Evolutionary conservation across 2,797 vertebrate species (phyloP), one percentile per base, ranked within the genome.

Genomic region (Sebastes flavidus): DNA sequence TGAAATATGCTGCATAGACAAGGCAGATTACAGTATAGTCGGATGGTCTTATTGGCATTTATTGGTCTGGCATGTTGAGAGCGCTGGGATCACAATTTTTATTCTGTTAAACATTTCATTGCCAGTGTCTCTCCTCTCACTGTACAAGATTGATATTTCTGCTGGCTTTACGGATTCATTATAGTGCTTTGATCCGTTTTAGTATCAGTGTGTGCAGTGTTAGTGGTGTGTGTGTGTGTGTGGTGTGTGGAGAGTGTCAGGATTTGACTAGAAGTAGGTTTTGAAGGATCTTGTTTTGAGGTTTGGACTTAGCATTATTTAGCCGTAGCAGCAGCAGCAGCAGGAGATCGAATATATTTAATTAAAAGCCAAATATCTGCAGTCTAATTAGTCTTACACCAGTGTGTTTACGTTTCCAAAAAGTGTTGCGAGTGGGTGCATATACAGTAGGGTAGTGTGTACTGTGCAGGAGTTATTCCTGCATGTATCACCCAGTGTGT

Each of bases 41-140:
- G 6, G 32, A 75, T 30, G 20, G 63, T 75, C 32, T 76, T 62
- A 22, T 55, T 87, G 63, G 46, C 32, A 65, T 75, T 69, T 73
- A 38, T 67, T 60, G 20, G 75, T 79, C 32, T 63, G 79, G 72
- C 75, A 27, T 59, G 62, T 36, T 5, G 2, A 52, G 14, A 55
- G 14, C 1, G 2, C 55, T 12, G 38, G 18, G 27, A 71, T 72
- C 58, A 10, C 27, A 70, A 10, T 32, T 78, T n/a, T 56, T 18
- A 32, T 24, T 63, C 24, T 20, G 18, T 20, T 20, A 25, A 34
- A 34, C 16, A 6, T 73, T 59, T 75, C 29, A 61, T 61, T 30
- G 5, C 36, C 36, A 38, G 13, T 14, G 36, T 38, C 36, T 38
- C 36, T 38, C 36, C 36, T 38, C 36, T 38, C 36, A 38, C 6